phyloP scores from a whole-genome alignment of 1,140 invertebrate genomes.

The Drosophila mojavensis region DNA sequence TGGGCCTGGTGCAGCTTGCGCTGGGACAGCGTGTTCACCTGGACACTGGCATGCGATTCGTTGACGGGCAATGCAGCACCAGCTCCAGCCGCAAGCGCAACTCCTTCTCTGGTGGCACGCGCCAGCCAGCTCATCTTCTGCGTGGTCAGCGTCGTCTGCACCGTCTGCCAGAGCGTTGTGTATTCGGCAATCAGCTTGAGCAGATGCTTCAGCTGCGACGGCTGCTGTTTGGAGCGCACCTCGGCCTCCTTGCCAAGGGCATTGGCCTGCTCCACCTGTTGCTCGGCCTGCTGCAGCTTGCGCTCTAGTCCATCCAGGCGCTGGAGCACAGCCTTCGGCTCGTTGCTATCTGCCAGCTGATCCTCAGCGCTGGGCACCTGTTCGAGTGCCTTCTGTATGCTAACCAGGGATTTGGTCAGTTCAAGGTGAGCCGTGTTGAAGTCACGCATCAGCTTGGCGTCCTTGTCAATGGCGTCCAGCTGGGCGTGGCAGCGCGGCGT shows the following conservation, averaged over 20 bases:
- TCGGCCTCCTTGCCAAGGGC: slow-evolving; percentile 86
- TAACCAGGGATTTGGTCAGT: slow-evolving; percentile 88
- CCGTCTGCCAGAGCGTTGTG: slow-evolving; percentile 87
- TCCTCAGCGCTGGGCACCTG: slow-evolving; percentile 86
- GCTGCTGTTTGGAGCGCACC: slow-evolving; percentile 85
- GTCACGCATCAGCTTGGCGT: slow-evolving; percentile 86
- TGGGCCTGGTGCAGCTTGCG: slow-evolving; percentile 74
- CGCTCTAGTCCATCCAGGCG: slow-evolving; percentile 85
- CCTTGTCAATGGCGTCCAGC: slow-evolving; percentile 84
- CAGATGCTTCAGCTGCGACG: slow-evolving; percentile 85
- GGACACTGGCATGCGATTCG: slow-evolving; percentile 90
- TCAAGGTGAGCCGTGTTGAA: slow-evolving; percentile 89
- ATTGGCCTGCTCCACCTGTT: slow-evolving; percentile 86
- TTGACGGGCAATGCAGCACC: slow-evolving; percentile 82
- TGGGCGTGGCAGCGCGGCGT: slow-evolving; percentile 85
- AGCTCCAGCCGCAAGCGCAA: slow-evolving; percentile 79
- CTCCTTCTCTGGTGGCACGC: slow-evolving; percentile 43
- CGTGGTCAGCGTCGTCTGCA: slow-evolving; percentile 85
- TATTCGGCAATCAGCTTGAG: slow-evolving; percentile 89
- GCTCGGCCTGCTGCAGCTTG: slow-evolving; percentile 85
- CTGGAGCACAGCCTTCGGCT: slow-evolving; percentile 84
- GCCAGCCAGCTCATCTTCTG: slow-evolving; percentile 85
- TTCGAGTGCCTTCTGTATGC: slow-evolving; percentile 89
- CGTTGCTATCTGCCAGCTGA: slow-evolving; percentile 78
- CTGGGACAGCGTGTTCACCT: slow-evolving; percentile 90